Evolutionary conservation across 2,888 invertebrate genomes (phyloP).

Genomic region (Agrilus mali): DNA sequence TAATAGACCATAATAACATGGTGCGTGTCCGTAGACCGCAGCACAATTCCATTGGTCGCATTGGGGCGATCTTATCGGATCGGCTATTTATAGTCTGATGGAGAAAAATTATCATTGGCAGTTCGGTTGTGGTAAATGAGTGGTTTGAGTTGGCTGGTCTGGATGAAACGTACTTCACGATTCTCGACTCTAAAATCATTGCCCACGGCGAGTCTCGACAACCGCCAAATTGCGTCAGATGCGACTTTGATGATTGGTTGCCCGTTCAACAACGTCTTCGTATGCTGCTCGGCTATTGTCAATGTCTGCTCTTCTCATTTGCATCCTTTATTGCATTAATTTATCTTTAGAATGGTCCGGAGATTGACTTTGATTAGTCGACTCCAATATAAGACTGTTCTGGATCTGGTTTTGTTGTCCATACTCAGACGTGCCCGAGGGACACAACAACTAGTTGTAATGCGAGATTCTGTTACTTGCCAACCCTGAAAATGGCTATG

Average conservation of each 20-base stretch:
- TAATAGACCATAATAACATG: slow-evolving; percentile 36
- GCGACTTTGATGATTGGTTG: slow-evolving; percentile 33
- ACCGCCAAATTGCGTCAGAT: slow-evolving; percentile 30
- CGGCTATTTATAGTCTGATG: slow-evolving; percentile 35
- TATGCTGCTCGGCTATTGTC: neutral
- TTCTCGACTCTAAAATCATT: slow-evolving; percentile 31
- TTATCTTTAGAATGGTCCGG: slow-evolving; percentile 1
- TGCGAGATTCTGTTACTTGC: too few species aligned
- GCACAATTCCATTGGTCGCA: slow-evolving; percentile 28
- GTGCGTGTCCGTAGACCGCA: slow-evolving; percentile 27
- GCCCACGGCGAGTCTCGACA: slow-evolving; percentile 20
- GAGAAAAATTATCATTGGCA: slow-evolving; percentile 36
- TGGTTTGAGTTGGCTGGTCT: slow-evolving; percentile 26
- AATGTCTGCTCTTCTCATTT: neutral
- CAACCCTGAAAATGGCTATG: too few species aligned
- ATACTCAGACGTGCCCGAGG: too few species aligned
- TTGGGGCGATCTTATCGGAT: slow-evolving; percentile 33
- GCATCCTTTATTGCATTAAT: neutral
- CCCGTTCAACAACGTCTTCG: slow-evolving; percentile 7
- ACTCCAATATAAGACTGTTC: too few species aligned
- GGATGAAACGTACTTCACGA: slow-evolving; percentile 14
- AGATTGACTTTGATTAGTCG: neutral
- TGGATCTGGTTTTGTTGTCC: too few species aligned
- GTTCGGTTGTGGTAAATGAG: slow-evolving; percentile 30
- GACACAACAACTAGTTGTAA: too few species aligned